Conservation (phyloP, 1,140 invertebrate genomes). For the Tetramorium parvispinum region DNA sequence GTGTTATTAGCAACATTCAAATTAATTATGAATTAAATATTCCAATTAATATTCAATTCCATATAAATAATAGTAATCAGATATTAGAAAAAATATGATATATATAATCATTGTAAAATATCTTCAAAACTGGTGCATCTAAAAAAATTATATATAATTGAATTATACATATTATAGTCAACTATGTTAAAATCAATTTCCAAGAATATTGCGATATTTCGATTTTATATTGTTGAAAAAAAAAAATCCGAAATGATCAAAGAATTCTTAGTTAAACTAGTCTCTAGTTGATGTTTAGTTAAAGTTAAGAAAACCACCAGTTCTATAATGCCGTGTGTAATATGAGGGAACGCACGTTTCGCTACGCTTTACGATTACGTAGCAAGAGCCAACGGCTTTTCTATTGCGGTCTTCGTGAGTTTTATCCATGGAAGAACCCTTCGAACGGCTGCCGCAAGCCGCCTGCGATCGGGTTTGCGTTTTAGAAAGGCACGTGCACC, state of each 20-base stretch:
- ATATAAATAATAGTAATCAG: slow-evolving; percentile 12
- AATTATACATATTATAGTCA: not conserved
- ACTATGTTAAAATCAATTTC: not conserved
- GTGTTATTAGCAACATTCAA: slow-evolving; percentile 21
- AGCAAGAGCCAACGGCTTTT: slow-evolving; percentile 12
- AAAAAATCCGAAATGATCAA: not conserved
- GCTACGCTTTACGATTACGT: slow-evolving; percentile 19
- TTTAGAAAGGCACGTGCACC: slow-evolving; percentile 55
- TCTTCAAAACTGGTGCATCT: not conserved
- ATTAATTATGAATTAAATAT: not conserved
- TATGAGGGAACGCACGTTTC: not conserved
- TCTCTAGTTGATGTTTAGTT: not conserved
- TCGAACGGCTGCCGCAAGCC: not conserved
- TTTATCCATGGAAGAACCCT: slow-evolving; percentile 6
- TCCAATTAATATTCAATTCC: not conserved
- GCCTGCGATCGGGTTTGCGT: slow-evolving; percentile 13
- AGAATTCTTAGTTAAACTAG: not conserved
- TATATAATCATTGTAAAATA: not conserved
- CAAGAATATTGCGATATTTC: not conserved
- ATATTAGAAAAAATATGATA: not conserved
- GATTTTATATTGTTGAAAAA: not conserved
- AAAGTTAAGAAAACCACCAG: not conserved
- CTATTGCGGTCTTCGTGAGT: slow-evolving; percentile 12
- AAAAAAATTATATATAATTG: not conserved
- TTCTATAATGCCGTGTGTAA: not conserved